Evolutionary conservation across 1,140 invertebrate species (phyloP).

Genomic region (silkworm (Bombyx mori)): ASM3026992v2 NC_085128.1:18373001-18373500

Average conservation of each 20-base stretch:
- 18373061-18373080: slow-evolving; percentile 23
- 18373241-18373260: slow-evolving; percentile 55
- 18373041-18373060: too few species aligned
- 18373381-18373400: slow-evolving; percentile 16
- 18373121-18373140: slow-evolving; percentile 46
- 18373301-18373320: slow-evolving; percentile 18
- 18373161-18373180: slow-evolving; percentile 37
- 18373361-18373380: slow-evolving; percentile 17
- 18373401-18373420: slow-evolving; percentile 16
- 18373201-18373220: slow-evolving; percentile 42
- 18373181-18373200: slow-evolving; percentile 48
- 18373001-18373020: too few species aligned
- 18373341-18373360: slow-evolving; percentile 17
- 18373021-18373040: too few species aligned
- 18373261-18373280: slow-evolving; percentile 26
- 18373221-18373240: slow-evolving; percentile 62
- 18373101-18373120: slow-evolving; percentile 52
- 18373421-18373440: slow-evolving; percentile 8
- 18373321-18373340: slow-evolving; percentile 15
- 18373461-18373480: slow-evolving; percentile 21
- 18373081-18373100: slow-evolving; percentile 61
- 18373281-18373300: slow-evolving; percentile 15
- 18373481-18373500: slow-evolving; percentile 20
- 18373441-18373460: slow-evolving; percentile 12
- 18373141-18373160: slow-evolving; percentile 36